A percentile compares a stretch with the other conserved stretches of the same genome.
Evolutionary conservation across 2,888 invertebrate species (phyloP).

Genomic region (Microplitis deprimator): DNA sequence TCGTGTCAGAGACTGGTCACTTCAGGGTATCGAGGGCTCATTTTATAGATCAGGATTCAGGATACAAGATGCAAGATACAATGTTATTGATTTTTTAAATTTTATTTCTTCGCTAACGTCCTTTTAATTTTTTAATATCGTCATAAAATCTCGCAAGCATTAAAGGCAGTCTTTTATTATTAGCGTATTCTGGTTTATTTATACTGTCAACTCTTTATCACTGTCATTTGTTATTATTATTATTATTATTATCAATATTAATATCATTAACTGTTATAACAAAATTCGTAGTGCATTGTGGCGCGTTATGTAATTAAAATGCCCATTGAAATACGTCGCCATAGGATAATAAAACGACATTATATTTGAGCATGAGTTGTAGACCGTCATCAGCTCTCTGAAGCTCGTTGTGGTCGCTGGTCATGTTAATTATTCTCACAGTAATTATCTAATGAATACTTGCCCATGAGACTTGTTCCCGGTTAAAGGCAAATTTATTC

Average conservation of each 20-base stretch:
- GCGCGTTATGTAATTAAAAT: not conserved
- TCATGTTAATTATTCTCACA: conserved; percentile 17
- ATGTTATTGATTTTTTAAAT: not conserved
- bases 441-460: conserved; percentile 26
- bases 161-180: not conserved
- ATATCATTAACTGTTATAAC: not conserved
- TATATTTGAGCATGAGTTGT: not conserved
- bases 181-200: not conserved
- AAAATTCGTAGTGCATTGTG: not conserved
- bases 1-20: conserved; percentile 45
- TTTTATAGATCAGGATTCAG: not conserved
- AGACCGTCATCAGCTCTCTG: not conserved
- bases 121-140: not conserved
- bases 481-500: too few species aligned
- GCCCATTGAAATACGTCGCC: not conserved
- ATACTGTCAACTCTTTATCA: not conserved
- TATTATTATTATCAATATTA: not conserved
- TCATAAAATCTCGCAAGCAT: not conserved
- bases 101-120: not conserved
- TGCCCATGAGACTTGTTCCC: not conserved
- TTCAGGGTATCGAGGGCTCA: conserved; percentile 8
- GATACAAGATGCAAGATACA: too few species aligned
- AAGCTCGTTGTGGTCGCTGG: conserved; percentile 1
- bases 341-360: not conserved
- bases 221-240: not conserved